Evolutionary conservation across 2,113 vertebrate species (phyloP), one percentile per base, ranked within the genome.

Genomic region (Donacobius atricapilla): DNA sequence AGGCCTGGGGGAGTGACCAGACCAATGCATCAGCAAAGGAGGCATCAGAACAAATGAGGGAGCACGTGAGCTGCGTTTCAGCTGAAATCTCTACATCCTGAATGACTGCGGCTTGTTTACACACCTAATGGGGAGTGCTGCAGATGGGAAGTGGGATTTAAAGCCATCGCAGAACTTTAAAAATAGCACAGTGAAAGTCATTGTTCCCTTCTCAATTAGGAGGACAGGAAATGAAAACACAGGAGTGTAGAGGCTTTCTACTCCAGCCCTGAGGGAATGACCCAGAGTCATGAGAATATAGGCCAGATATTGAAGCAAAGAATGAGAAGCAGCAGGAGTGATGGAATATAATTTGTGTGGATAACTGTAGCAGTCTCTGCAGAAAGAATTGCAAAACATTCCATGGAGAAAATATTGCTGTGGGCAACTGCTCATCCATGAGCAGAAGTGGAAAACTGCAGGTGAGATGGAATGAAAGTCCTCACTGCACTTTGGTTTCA

Each of bases 241-340:
- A 8, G 30, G 69, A 89, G 58, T 35, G 35, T 48, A 71, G 50
- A 89, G 50, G 45, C 68, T 94, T 87, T 94, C 88, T 87, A n/a
- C 40, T 92, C 31, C 37, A 78, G 63, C 76, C 92, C 90, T 64
- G 45, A 89, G 76, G 89, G 90, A 91, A 85, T 77, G 89, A 95
- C 86, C 92, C 21, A 77, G 70, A 94, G 90, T 91, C 93, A 83
- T 86, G 79, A 95, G 92, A 97, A 96, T 92, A 90, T 89, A 89
- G 94, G 90, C 64, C 83, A 93, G 58, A 89, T 90, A 94, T 48
- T 93, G 77, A 93, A 91, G 73, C 25, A 78, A 90, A 91, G 92
- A 87, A 90, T 83, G 72, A 91, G 90, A 76, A 91, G 63, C 87
- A 80, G 78, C 89, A 85, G 86, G 93, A 94, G 70, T 44, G 89